Evolutionary conservation across 2,113 vertebrate genomes (phyloP).

Genomic region (Pseudorasbora parva): DNA sequence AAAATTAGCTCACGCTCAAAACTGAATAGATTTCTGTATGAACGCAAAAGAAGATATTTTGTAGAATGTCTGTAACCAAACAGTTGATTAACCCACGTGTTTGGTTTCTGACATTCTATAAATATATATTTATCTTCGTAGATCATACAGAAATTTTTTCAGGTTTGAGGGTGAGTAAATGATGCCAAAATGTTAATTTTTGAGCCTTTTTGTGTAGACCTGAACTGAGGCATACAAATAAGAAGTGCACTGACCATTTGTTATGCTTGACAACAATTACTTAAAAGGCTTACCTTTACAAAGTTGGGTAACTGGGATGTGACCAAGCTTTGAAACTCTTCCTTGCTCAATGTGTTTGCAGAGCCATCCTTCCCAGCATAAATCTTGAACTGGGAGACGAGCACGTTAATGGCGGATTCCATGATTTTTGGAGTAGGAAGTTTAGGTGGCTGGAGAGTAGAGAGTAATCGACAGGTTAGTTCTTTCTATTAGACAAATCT

Average conservation of each 20-base stretch:
- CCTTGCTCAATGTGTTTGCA: conserved; percentile 74
- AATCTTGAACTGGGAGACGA: conserved; percentile 74
- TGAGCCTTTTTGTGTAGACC: neutral
- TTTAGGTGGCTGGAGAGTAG: conserved; percentile 24
- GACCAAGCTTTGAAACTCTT: conserved; percentile 74
- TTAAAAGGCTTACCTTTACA: conserved; percentile 65
- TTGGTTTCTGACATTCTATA: too few species aligned
- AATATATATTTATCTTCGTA: too few species aligned
- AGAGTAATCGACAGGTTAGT: neutral
- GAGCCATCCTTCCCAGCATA: conserved; percentile 72
- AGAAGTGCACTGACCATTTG: neutral
- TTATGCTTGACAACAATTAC: neutral
- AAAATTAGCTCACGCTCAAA: too few species aligned
- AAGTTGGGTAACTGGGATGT: conserved; percentile 70
- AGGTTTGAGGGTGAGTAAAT: too few species aligned
- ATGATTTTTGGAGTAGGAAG: conserved; percentile 52
- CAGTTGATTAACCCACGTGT: too few species aligned
- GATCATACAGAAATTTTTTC: too few species aligned
- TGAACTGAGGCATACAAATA: neutral
- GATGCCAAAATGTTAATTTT: too few species aligned
- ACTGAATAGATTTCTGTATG: too few species aligned
- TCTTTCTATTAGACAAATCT: neutral
- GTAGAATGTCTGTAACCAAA: too few species aligned
- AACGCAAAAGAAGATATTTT: too few species aligned
- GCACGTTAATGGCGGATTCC: conserved; percentile 74